phyloP scores from a whole-genome alignment of 2,888 invertebrate species.

The Tenthredo distinguenda region DNA sequence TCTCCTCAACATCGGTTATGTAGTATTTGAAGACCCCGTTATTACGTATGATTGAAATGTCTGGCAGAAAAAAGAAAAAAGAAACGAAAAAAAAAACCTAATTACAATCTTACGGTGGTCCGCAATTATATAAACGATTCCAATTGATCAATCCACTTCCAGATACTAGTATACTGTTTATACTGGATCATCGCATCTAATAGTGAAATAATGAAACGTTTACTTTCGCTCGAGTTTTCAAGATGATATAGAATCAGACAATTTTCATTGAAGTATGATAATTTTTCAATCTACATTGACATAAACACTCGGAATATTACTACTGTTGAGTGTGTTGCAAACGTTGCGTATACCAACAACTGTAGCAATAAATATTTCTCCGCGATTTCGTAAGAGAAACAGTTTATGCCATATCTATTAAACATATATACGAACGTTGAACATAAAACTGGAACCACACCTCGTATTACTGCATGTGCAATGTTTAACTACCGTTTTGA shows the following conservation, averaged over 20 bases:
- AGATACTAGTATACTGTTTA: neutral
- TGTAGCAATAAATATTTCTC: slow-evolving; percentile 6
- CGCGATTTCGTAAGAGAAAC: slow-evolving; percentile 21
- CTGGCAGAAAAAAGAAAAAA: slow-evolving; percentile 22
- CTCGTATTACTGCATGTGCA: slow-evolving; percentile 29
- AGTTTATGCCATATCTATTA: slow-evolving; percentile 28
- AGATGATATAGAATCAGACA: neutral
- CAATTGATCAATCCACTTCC: slow-evolving; percentile 41
- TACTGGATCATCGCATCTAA: neutral
- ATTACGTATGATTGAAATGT: slow-evolving; percentile 47
- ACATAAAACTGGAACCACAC: slow-evolving; percentile 38
- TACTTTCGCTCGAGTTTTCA: neutral
- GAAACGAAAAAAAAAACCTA: neutral
- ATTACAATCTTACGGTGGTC: slow-evolving; percentile 36
- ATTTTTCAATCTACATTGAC: neutral
- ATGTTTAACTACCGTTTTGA: slow-evolving; percentile 42
- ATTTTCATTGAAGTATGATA: neutral
- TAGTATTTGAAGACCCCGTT: slow-evolving; percentile 26
- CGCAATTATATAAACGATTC: slow-evolving; percentile 48
- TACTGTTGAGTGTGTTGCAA: neutral
- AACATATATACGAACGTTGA: slow-evolving; percentile 28
- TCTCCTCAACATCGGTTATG: slow-evolving; percentile 10
- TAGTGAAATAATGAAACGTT: neutral
- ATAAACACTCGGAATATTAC: neutral
- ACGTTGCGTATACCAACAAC: neutral